These are phyloP conservation scores for Stenodema calcarata DNA, from an alignment of 2,888 invertebrate genomes.

Conservation along the genomic window DNA sequence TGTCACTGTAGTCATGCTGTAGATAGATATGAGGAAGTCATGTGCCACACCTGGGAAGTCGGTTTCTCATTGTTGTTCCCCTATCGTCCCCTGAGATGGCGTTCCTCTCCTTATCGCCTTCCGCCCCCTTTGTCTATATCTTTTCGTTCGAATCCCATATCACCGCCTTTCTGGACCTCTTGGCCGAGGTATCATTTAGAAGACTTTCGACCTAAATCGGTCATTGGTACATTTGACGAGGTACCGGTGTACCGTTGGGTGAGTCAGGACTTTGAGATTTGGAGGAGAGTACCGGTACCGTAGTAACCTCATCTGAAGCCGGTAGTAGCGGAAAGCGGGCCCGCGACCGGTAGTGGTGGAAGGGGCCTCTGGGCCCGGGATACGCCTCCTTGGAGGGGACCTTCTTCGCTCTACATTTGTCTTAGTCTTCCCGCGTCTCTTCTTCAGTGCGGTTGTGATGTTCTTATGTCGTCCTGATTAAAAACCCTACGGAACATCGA, in stretches of 20 bases:
- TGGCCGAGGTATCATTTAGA: neutral
- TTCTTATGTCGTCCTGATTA: neutral
- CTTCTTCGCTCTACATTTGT: neutral
- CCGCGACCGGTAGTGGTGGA: neutral
- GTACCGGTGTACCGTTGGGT: neutral
- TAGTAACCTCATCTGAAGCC: neutral
- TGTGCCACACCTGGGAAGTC: no score
- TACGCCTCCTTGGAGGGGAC: constrained; percentile 19
- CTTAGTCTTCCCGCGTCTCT: constrained; percentile 34
- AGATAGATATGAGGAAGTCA: no score
- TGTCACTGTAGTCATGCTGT: no score
- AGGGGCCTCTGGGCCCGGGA: neutral
- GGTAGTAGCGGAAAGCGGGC: neutral
- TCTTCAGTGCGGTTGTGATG: constrained; percentile 8
- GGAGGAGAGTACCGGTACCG: neutral
- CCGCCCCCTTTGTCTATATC: no score
- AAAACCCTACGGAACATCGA: neutral
- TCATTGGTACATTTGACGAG: neutral
- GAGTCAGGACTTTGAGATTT: neutral
- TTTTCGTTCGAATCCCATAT: no score
- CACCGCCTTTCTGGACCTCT: no score
- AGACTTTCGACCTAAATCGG: neutral
- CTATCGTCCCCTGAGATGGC: no score
- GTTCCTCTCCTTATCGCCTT: no score
- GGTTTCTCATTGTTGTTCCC: no score